Percentiles rank a stretch among this genome's conserved stretches.
Conservation (phyloP, 2,113 vertebrate species). For the Panurus biarmicus region DNA sequence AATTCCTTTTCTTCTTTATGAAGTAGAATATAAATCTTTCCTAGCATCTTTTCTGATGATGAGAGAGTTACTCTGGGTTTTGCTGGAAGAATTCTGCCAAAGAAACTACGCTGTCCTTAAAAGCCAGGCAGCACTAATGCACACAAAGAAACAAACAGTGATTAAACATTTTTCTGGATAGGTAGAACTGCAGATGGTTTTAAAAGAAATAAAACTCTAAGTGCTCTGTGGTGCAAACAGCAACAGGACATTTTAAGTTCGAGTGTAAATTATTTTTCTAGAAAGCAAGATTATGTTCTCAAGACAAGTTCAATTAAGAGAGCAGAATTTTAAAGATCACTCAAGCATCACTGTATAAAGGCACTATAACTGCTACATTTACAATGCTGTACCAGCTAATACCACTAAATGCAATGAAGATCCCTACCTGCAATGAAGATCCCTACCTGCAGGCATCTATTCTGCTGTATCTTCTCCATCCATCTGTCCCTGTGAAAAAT, state of each 20-base stretch:
- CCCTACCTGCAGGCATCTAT: background rate
- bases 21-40: background rate
- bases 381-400: background rate
- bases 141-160: background rate
- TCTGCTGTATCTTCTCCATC: background rate
- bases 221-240: background rate
- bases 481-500: background rate
- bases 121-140: conserved; percentile 16
- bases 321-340: background rate
- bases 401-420: background rate
- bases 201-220: background rate
- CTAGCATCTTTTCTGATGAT: background rate
- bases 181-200: background rate
- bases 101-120: background rate
- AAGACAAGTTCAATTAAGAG: background rate
- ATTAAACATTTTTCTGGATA: background rate
- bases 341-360: background rate
- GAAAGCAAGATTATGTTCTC: background rate
- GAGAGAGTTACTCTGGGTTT: background rate
- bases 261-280: background rate
- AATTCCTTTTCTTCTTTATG: background rate
- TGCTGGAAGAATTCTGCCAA: background rate
- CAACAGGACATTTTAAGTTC: background rate
- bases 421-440: background rate
- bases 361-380: background rate